These are phyloP conservation scores for Myotis vivesi DNA, from an alignment of 2,797 vertebrate species.

Conservation along the genomic window DNA sequence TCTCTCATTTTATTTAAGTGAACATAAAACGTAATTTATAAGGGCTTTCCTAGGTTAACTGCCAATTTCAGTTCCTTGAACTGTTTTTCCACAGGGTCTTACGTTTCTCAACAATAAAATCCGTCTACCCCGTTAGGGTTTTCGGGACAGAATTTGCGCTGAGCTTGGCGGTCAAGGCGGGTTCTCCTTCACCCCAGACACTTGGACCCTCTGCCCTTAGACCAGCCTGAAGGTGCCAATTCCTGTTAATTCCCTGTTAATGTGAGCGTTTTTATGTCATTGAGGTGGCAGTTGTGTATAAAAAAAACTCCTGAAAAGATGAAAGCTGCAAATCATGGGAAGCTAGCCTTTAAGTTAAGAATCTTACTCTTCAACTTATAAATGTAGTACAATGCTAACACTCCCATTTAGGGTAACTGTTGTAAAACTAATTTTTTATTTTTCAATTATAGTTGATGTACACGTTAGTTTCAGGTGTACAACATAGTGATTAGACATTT, in stretches of 20 bases:
- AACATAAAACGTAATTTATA: constrained; percentile 11
- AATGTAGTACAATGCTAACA: not conserved
- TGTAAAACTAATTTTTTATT: not conserved
- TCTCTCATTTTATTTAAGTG: constrained; percentile 16
- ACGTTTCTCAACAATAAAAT: constrained; percentile 16
- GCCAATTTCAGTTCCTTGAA: constrained; percentile 26
- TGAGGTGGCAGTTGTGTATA: not conserved
- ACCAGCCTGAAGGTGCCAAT: not conserved
- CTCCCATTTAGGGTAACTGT: not conserved
- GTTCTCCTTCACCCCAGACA: not conserved
- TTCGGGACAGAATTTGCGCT: not conserved
- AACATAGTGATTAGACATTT: not conserved
- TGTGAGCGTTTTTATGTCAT: not conserved
- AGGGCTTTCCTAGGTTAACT: constrained; percentile 47
- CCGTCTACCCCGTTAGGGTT: not conserved
- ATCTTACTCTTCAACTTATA: not conserved
- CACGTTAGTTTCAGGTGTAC: not conserved
- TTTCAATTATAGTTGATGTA: not conserved
- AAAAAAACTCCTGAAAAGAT: constrained; percentile 1
- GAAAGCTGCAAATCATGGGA: not conserved
- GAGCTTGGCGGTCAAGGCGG: not conserved
- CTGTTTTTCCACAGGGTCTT: not conserved
- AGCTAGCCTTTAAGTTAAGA: not conserved
- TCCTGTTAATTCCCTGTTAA: not conserved
- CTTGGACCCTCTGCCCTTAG: not conserved